These are phyloP conservation scores for Brenthis hecate DNA, from an alignment of 2,888 invertebrate species.

Conservation along the genomic window DNA sequence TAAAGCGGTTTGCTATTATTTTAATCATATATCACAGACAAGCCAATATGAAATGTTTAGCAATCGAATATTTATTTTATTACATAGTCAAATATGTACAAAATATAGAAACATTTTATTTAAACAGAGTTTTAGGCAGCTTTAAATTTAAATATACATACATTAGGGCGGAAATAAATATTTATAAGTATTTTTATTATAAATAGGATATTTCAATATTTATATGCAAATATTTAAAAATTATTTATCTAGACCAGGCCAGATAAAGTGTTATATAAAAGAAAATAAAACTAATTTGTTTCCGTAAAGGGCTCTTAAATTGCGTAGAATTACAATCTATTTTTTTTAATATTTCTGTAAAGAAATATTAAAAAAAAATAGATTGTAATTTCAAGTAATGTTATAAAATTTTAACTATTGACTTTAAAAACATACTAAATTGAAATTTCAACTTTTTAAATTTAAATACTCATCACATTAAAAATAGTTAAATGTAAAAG, in stretches of 20 bases:
- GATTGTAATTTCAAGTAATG: too few species aligned
- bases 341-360: too few species aligned
- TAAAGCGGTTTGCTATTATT: slow-evolving; percentile 32
- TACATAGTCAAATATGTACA: slow-evolving; percentile 48
- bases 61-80: slow-evolving; percentile 56
- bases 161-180: slow-evolving; percentile 23
- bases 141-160: slow-evolving; percentile 25
- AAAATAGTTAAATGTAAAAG: too few species aligned
- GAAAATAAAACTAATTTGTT: not conserved
- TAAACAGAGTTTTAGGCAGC: slow-evolving; percentile 35
- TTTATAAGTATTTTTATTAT: slow-evolving; percentile 8
- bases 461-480: too few species aligned
- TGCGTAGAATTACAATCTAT: too few species aligned
- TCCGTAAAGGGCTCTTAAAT: not conserved
- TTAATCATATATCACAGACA: slow-evolving; percentile 67
- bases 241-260: not conserved
- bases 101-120: slow-evolving; percentile 39
- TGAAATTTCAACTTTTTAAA: too few species aligned
- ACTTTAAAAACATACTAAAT: too few species aligned
- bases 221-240: not conserved
- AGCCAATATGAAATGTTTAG: slow-evolving; percentile 66
- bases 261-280: not conserved
- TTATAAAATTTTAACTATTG: too few species aligned
- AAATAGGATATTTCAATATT: slow-evolving; percentile 8
- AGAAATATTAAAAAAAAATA: too few species aligned